Evolutionary conservation across 2,797 vertebrate species (phyloP).

Genomic region (Cryptoblepharus egeriae): DNA sequence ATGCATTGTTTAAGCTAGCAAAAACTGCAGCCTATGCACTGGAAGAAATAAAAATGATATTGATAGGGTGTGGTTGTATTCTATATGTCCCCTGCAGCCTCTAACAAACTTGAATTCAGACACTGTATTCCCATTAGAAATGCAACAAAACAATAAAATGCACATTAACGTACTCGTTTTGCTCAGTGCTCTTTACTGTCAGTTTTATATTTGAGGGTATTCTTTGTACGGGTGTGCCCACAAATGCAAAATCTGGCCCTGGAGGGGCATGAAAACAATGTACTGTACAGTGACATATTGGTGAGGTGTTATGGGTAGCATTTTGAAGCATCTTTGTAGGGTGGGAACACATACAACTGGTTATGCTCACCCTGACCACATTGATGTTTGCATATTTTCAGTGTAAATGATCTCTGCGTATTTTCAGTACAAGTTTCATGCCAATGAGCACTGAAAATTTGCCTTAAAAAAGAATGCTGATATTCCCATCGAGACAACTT

Average conservation of each 20-base stretch:
- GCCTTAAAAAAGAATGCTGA: neutral
- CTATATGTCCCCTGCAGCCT: neutral
- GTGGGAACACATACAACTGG: neutral
- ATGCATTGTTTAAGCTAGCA: neutral
- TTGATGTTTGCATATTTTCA: neutral
- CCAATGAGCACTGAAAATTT: neutral
- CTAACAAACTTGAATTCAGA: neutral
- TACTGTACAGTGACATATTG: neutral
- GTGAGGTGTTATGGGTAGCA: too few relatives aligned
- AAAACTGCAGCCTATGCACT: neutral
- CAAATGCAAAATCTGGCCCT: neutral
- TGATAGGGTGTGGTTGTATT: neutral
- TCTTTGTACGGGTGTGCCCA: neutral
- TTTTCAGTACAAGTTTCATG: neutral
- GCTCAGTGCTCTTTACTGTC: neutral
- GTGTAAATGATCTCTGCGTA: neutral
- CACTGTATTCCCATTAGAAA: neutral
- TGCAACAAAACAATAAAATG: neutral
- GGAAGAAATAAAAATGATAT: neutral
- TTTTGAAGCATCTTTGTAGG: neutral
- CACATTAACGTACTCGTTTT: neutral
- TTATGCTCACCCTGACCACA: neutral
- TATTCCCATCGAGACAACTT: neutral
- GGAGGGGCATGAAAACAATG: neutral
- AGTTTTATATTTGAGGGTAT: neutral